Conservation (phyloP, 2,113 vertebrate genomes). For the Rhea americana region DNA sequence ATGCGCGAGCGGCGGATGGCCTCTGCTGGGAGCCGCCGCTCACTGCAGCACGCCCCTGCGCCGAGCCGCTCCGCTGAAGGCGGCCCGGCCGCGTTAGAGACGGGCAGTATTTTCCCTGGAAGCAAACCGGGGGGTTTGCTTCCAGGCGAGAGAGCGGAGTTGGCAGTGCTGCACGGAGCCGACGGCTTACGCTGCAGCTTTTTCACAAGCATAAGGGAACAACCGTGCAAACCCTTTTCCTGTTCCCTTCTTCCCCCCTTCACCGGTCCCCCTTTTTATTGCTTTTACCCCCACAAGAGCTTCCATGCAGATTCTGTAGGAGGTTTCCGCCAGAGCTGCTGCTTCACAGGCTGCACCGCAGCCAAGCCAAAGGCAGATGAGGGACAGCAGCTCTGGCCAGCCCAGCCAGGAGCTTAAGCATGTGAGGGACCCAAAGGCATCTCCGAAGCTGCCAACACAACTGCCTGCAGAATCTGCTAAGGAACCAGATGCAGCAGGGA, state of each 20-base stretch:
- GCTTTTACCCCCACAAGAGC: neutral
- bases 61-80: neutral
- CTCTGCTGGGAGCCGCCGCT: conserved; percentile 74
- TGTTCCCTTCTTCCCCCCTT: too few species aligned
- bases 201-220: too few species aligned
- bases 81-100: neutral
- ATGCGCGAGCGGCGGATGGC: conserved; percentile 65
- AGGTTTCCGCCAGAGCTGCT: neutral
- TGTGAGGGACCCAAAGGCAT: conserved; percentile 56
- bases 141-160: neutral
- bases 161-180: neutral
- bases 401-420: conserved; percentile 17
- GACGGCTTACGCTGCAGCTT: neutral
- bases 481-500: conserved; percentile 60
- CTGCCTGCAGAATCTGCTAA: conserved; percentile 45
- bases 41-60: conserved; percentile 59
- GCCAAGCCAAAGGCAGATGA: neutral
- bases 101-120: neutral
- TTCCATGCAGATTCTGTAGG: neutral
- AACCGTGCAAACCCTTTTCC: neutral
- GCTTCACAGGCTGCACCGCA: neutral
- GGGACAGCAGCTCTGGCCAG: neutral
- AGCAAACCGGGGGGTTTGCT: neutral
- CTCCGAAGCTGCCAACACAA: conserved; percentile 50
- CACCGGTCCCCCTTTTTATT: neutral